Evolutionary conservation across 1,140 invertebrate genomes (phyloP).

Genomic region (Pseudoatta argentina): DNA sequence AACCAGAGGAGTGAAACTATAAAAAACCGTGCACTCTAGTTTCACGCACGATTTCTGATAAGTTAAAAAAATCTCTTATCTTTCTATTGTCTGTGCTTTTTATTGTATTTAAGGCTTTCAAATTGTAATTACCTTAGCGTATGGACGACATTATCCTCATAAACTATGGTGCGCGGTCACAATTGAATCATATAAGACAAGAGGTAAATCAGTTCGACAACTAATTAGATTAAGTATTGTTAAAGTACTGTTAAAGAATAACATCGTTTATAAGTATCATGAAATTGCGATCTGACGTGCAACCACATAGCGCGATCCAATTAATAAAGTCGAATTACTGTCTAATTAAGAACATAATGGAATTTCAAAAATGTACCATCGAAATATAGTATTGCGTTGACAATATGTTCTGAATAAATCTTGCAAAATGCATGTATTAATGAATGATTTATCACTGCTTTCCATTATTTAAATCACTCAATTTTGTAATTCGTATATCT

Average conservation of each 20-base stretch:
- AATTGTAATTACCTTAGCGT: too few species aligned
- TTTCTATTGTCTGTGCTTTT: too few species aligned
- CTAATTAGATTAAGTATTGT: not conserved
- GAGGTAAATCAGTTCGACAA: not conserved
- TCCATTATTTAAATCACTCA: slow-evolving; percentile 5
- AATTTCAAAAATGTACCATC: slow-evolving; percentile 5
- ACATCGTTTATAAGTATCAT: not conserved
- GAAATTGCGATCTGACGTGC: not conserved
- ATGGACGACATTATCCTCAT: too few species aligned
- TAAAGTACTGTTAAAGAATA: not conserved
- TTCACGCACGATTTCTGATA: too few species aligned
- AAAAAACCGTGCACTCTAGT: too few species aligned
- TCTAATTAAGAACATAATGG: slow-evolving; percentile 7
- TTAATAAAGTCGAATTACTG: slow-evolving; percentile 1
- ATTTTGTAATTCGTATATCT: not conserved
- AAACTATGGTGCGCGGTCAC: too few species aligned
- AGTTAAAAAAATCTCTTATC: too few species aligned
- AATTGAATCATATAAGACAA: too few species aligned
- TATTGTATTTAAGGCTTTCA: too few species aligned
- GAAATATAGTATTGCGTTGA: not conserved
- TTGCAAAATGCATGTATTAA: slow-evolving; percentile 12
- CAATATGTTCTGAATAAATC: slow-evolving; percentile 7
- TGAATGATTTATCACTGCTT: not conserved
- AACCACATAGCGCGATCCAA: not conserved
- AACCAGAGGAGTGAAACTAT: too few species aligned